Base-by-base conservation (phyloP, 1,140 invertebrate genomes). In the Pygmarrhopalites habei region DNA sequence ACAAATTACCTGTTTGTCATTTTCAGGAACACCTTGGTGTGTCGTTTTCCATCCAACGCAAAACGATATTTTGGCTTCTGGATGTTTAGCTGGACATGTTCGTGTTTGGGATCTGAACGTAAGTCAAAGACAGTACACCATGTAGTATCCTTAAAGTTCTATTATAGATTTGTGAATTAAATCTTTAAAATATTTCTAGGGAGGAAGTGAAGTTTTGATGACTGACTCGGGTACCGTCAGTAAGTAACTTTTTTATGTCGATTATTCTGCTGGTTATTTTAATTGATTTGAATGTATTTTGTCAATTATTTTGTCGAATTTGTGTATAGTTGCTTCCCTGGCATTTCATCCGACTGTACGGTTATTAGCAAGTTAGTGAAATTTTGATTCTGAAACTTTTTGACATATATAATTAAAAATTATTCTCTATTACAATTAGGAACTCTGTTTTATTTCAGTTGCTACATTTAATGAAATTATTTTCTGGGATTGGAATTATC, bases 1-100 rank as follows among this genome's bases (percentile, higher is more conserved):
- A n/a, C n/a, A n/a, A n/a, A n/a, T n/a, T n/a, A n/a, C n/a, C n/a
- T n/a, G n/a, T n/a, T n/a, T n/a, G n/a, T n/a, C n/a, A n/a, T n/a
- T n/a, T 78, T 89, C 90, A 26, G 78, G 90, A n/a, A 92, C 89
- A 47, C 90, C 90, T 2, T 95, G 90, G 90, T 91, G 89, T 74
- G 83, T 92, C 49, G 88, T 89, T 51, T 93, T 93, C 77, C 90
- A 94, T 78, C 90, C 90, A 1, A 85, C 86, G 2, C 87, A 85
- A 46, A 86, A 86, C 75, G 83, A 91, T 69, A 85, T 93, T 51
- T 79, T 93, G 57, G 91, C 89, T 17, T 90, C 89, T 41, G 91
- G 92, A 0, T 95, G 92, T 76, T 79, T 94, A 0, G 89, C 85
- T 17, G 92, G 92, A 21, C 87, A 93, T 83, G 90, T 94, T 41